These are phyloP conservation scores for Leptinotarsa juncta DNA, from an alignment of 2,888 invertebrate genomes.

Conservation along the genomic window DNA sequence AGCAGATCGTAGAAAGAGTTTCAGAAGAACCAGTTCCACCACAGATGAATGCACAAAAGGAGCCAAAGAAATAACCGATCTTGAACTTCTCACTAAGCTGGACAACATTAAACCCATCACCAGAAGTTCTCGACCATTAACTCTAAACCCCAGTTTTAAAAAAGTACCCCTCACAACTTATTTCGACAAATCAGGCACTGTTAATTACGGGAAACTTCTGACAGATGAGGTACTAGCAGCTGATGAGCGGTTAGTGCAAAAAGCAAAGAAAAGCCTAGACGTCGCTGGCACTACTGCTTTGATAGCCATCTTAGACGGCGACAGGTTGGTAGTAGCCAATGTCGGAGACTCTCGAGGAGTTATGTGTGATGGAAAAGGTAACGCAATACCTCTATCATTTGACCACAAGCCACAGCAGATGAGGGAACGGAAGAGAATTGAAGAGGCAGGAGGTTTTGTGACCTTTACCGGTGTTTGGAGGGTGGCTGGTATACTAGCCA, in stretches of 20 bases:
- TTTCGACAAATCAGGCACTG: constrained; percentile 76
- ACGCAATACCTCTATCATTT: constrained; percentile 91
- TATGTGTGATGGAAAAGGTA: constrained; percentile 91
- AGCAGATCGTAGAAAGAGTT: constrained; percentile 74
- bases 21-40: constrained; percentile 72
- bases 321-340: constrained; percentile 90
- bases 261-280: constrained; percentile 82
- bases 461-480: constrained; percentile 97
- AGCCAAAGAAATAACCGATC: constrained; percentile 74
- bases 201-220: constrained; percentile 84
- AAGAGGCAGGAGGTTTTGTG: constrained; percentile 95
- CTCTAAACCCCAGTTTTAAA: constrained; percentile 66
- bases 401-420: constrained; percentile 98
- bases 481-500: constrained; percentile 94
- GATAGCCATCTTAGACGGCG: constrained; percentile 86
- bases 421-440: constrained; percentile 91
- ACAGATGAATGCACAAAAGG: constrained; percentile 67
- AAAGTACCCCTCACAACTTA: constrained; percentile 72
- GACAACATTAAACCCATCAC: constrained; percentile 70
- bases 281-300: constrained; percentile 92
- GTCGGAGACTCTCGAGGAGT: constrained; percentile 97
- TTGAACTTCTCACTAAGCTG: constrained; percentile 74
- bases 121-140: constrained; percentile 70
- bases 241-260: constrained; percentile 83
- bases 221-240: constrained; percentile 90